Percentiles rank a stretch among this genome's conserved stretches.
These are phyloP conservation scores for Balanococcus diminutus DNA, from an alignment of 2,888 invertebrate genomes.

Conservation along the genomic window DNA sequence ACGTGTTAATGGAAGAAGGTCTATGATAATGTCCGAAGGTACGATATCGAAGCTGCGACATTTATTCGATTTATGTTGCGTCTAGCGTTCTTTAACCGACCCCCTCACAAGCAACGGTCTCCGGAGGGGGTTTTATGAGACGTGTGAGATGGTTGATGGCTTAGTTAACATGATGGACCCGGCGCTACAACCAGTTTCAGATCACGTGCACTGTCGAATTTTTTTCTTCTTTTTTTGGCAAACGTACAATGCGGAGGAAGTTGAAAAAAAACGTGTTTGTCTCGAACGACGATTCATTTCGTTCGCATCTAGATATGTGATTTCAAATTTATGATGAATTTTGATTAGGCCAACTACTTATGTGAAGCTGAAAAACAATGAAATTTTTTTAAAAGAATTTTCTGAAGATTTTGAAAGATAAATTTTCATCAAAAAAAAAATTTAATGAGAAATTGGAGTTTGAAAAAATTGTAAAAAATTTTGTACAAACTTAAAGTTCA, in stretches of 20 bases:
- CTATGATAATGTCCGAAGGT: neutral
- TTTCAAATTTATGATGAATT: too few species aligned
- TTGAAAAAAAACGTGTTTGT: neutral
- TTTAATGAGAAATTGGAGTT: too few species aligned
- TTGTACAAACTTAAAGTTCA: too few species aligned
- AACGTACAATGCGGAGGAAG: neutral
- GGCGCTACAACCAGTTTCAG: neutral
- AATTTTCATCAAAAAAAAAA: too few species aligned
- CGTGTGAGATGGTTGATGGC: neutral
- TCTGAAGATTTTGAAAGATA: too few species aligned
- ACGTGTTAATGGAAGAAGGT: neutral
- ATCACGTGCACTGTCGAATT: neutral
- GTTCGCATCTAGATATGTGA: too few species aligned
- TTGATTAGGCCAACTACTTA: too few species aligned
- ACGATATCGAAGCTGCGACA: constrained; percentile 2
- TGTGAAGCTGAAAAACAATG: too few species aligned
- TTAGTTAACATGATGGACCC: neutral
- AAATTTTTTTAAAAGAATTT: too few species aligned
- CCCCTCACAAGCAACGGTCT: too few species aligned
- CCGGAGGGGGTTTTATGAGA: neutral
- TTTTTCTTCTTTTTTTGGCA: neutral
- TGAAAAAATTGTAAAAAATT: too few species aligned
- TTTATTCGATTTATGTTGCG: neutral
- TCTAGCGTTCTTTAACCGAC: neutral
- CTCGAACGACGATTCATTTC: too few species aligned